Evolutionary conservation across 1,140 invertebrate genomes (phyloP).

Genomic region (Caenorhabditis remanei): DNA sequence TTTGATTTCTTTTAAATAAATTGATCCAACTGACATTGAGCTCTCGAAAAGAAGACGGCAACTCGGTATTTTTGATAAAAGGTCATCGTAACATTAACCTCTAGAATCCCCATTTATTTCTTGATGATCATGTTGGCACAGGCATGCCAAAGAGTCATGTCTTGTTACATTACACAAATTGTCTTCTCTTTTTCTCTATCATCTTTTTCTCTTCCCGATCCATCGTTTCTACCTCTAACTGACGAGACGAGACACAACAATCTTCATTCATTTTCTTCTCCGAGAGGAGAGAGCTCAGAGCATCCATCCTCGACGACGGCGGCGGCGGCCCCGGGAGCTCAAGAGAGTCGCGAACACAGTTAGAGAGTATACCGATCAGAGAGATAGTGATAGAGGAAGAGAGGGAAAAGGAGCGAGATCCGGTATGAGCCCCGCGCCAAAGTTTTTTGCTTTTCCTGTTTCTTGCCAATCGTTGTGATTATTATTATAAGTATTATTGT

Average conservation of each 20-base stretch:
- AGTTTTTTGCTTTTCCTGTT: constrained; percentile 47
- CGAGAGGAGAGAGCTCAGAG: constrained; percentile 17
- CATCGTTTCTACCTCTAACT: constrained; percentile 32
- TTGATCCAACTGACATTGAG: too few species aligned
- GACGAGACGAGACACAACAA: constrained; percentile 51
- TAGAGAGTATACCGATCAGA: constrained; percentile 53
- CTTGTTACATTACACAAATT: constrained; percentile 56
- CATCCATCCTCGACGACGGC: constrained; percentile 11
- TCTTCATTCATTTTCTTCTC: constrained; percentile 49
- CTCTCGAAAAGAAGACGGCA: too few species aligned
- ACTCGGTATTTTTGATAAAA: background rate
- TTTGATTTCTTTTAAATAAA: too few species aligned
- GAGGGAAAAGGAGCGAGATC: constrained; percentile 26
- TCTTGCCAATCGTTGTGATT: constrained; percentile 21
- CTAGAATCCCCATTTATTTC: constrained; percentile 15
- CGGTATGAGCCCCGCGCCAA: constrained; percentile 40
- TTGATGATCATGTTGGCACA: constrained; percentile 49
- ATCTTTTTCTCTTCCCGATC: background rate
- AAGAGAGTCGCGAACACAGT: constrained; percentile 44
- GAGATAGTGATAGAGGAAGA: constrained; percentile 33
- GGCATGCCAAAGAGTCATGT: constrained; percentile 52
- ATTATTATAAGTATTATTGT: constrained; percentile 28
- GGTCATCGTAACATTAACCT: constrained; percentile 22
- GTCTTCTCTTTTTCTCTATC: background rate
- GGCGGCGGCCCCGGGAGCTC: constrained; percentile 28